Evolutionary conservation across 2,888 invertebrate species (phyloP).

Genomic region (Schizaphis graminum): DNA sequence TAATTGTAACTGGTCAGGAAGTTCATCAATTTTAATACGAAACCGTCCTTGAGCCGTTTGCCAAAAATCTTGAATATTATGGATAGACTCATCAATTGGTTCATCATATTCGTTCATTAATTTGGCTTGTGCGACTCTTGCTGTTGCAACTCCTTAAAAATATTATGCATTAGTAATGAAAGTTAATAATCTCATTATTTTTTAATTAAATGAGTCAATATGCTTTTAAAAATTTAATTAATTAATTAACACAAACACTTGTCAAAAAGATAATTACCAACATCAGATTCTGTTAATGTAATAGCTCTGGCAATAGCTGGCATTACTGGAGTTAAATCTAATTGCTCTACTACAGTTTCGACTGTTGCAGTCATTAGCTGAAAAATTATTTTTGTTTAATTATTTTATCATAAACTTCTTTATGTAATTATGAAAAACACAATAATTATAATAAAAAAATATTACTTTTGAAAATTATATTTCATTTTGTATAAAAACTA

Average conservation of each 20-base stretch:
- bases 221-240: background rate
- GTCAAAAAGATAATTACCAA: slow-evolving; percentile 53
- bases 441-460: background rate
- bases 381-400: slow-evolving; percentile 4
- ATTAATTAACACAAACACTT: background rate
- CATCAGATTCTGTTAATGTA: slow-evolving; percentile 83
- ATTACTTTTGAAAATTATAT: background rate
- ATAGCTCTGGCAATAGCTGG: slow-evolving; percentile 88
- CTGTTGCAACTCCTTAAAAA: slow-evolving; percentile 77
- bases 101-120: slow-evolving; percentile 83
- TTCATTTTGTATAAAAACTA: background rate
- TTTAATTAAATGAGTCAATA: background rate
- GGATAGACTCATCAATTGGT: slow-evolving; percentile 79
- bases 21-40: slow-evolving; percentile 88
- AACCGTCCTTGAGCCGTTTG: slow-evolving; percentile 93
- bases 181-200: background rate
- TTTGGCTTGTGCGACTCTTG: slow-evolving; percentile 82
- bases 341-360: slow-evolving; percentile 91
- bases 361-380: slow-evolving; percentile 91
- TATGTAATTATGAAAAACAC: background rate
- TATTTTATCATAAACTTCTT: background rate
- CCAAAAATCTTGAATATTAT: slow-evolving; percentile 90
- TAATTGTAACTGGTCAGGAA: slow-evolving; percentile 93
- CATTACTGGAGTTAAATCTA: slow-evolving; percentile 87
- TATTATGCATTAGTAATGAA: slow-evolving; percentile 27